Base-by-base conservation (phyloP, 2,113 vertebrate species). In the Acinonyx jubatus region DNA sequence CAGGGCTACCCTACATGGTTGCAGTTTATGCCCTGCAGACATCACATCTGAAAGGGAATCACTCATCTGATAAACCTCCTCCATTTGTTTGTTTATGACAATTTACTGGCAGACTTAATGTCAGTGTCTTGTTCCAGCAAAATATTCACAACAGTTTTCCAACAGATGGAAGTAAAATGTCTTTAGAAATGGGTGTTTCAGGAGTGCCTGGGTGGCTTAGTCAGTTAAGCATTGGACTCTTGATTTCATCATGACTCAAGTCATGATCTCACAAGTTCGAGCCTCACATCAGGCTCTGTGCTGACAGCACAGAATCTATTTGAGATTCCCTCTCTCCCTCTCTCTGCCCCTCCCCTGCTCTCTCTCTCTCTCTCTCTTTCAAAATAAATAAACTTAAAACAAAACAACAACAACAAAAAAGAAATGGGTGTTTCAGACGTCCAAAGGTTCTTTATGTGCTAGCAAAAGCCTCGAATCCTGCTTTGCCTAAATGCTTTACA, bases 11-110 rank as follows among this genome's bases (percentile, higher is more conserved):
- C 85, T 65, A 80, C 85, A 94, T 90, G 79, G 61, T 73, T 76
- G 52, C 68, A 80, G 38, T 86, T 79, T 79, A 36, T 90, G 13
- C 74, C n/a, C 79, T 94, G 27, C 7, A 96, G 88, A 96, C n/a
- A 85, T 14, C 57, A 82, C 38, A 85, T 89, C 33, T 93, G 79
- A 97, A 95, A 91, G 31, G 8, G 13, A 96, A 36, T 31, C 31
- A 38, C 36, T 97, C 19, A 55, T 10, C 48, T 50, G 61, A 33
- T 66, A 95, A 38, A 57, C 48, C 2, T 48, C n/a, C 57, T 90
- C 29, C 83, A 50, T 92, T 92, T 92, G 73, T 94, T 95, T 97
- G 79, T 94, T 96, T 96, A 87, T 84, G n/a, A 90, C 55, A 79
- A 68, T 95, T 94, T 94, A 41, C 93, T 95, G 88, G 80, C 80